Conservation (phyloP, 2,888 invertebrate species). For the Emmelina monodactyla region DNA sequence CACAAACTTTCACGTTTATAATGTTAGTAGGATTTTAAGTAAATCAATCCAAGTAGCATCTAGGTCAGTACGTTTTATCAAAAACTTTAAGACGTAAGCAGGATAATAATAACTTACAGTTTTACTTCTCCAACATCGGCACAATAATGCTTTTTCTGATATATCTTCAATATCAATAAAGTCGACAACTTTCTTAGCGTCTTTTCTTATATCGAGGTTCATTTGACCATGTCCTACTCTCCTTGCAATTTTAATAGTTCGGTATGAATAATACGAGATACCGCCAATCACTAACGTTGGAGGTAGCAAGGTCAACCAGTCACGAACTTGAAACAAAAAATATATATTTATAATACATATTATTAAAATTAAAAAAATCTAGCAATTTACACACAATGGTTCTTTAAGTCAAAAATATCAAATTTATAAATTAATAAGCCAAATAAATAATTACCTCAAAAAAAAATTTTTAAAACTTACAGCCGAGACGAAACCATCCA, state of each 20-base stretch:
- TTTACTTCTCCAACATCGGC: conserved; percentile 95
- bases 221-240: conserved; percentile 46
- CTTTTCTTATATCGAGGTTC: conserved; percentile 78
- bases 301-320: conserved; percentile 85
- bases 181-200: conserved; percentile 87
- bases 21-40: too few species aligned
- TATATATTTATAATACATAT: too few species aligned
- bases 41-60: too few species aligned
- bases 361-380: too few species aligned
- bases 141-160: conserved; percentile 88
- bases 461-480: too few species aligned
- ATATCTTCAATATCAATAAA: conserved; percentile 93
- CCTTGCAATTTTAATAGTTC: conserved; percentile 71
- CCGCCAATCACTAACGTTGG: conserved; percentile 83
- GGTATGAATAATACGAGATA: conserved; percentile 80
- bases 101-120: conserved; percentile 79
- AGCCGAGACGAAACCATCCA: conserved; percentile 86
- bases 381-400: too few species aligned
- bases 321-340: conserved; percentile 71
- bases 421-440: too few species aligned
- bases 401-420: too few species aligned
- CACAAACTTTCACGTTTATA: too few species aligned
- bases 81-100: too few species aligned
- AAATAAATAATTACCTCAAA: too few species aligned
- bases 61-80: too few species aligned